phyloP scores from a whole-genome alignment of 2,113 vertebrate species.

The Phaethornis superciliosus region DNA sequence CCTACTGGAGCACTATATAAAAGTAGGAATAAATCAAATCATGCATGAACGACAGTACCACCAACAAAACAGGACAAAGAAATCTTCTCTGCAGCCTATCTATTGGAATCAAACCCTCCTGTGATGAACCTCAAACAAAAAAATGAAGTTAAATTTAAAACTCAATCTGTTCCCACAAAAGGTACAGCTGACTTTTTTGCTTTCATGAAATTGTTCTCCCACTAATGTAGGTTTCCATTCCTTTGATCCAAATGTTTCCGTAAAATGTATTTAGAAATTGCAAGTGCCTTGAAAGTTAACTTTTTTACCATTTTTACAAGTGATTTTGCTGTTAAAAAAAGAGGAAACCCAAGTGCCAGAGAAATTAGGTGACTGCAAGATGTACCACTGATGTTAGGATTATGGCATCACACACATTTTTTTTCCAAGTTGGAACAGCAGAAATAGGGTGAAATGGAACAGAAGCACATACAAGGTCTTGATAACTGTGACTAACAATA shows the following conservation, averaged over 20 bases:
- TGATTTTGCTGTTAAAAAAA: background rate
- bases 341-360: background rate
- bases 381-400: background rate
- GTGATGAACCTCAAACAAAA: background rate
- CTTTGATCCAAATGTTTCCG: background rate
- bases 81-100: background rate
- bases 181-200: fast-evolving
- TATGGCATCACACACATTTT: background rate
- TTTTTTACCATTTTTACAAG: background rate
- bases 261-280: background rate
- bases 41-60: background rate
- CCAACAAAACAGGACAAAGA: background rate
- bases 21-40: background rate
- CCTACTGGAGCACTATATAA: background rate
- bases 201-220: background rate
- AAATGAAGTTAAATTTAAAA: background rate
- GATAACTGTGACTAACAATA: background rate
- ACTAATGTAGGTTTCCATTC: background rate
- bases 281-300: background rate
- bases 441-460: background rate
- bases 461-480: background rate
- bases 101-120: background rate
- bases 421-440: background rate
- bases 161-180: background rate
- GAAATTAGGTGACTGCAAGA: background rate